These are phyloP conservation scores for Gnathonemus longibarbis DNA, from an alignment of 2,113 vertebrate genomes.

Conservation along the genomic window DNA sequence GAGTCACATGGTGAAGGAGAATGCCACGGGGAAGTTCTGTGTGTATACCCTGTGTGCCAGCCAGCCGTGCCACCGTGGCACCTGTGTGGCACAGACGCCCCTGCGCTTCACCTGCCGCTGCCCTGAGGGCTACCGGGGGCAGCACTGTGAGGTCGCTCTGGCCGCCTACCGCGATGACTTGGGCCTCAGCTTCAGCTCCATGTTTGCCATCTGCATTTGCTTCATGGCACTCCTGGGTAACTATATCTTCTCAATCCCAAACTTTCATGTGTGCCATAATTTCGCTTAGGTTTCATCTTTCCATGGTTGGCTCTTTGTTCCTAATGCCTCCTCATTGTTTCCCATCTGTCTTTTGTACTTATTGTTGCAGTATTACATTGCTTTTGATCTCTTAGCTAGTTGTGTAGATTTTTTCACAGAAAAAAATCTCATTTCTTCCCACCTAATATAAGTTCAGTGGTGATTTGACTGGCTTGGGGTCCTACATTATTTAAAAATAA, in stretches of 20 bases:
- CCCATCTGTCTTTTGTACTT: conserved; percentile 6
- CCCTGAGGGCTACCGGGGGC: conserved; percentile 68
- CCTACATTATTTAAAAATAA: not conserved
- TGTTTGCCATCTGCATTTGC: conserved; percentile 80
- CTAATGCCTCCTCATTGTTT: not conserved
- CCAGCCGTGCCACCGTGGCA: conserved; percentile 71
- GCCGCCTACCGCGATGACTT: conserved; percentile 70
- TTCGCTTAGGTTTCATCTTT: not conserved
- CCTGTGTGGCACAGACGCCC: conserved; percentile 69
- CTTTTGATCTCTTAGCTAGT: not conserved
- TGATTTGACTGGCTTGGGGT: not conserved
- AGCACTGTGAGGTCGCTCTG: conserved; percentile 67
- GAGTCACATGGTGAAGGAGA: conserved; percentile 70
- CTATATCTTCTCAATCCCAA: conserved; percentile 53
- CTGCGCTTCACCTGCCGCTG: conserved; percentile 70
- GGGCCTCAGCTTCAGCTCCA: conserved; percentile 78
- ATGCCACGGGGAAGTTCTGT: conserved; percentile 66
- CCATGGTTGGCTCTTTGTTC: not conserved
- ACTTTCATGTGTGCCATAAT: conserved; percentile 45
- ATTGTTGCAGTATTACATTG: conserved; percentile 5
- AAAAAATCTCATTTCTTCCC: not conserved
- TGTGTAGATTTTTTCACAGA: not conserved
- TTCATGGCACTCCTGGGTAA: conserved; percentile 78
- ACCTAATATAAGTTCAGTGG: not conserved
- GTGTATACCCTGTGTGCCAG: conserved; percentile 69